phyloP scores from a whole-genome alignment of 1,140 invertebrate species.

The Monomorium pharaonis region DNA sequence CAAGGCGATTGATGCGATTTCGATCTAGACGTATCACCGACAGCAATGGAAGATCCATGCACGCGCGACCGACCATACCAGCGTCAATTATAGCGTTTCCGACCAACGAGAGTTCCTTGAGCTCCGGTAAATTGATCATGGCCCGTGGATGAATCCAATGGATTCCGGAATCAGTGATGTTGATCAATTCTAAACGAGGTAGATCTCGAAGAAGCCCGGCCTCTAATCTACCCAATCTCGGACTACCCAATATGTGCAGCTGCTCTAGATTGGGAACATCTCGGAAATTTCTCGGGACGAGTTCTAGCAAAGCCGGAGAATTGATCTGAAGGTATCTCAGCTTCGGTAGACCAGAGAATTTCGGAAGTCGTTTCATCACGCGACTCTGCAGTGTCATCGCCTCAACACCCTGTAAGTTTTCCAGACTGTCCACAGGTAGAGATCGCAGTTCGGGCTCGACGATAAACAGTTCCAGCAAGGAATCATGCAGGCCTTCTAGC shows the following conservation, averaged over 20 bases:
- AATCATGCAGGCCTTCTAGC: conserved; percentile 91
- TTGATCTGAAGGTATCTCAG: conserved; percentile 88
- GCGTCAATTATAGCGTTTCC: conserved; percentile 91
- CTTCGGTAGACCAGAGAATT: conserved; percentile 88
- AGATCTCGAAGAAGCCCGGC: conserved; percentile 91
- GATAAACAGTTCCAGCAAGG: conserved; percentile 92
- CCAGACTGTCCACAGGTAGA: conserved; percentile 91
- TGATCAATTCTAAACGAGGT: conserved; percentile 89
- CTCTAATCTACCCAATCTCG: conserved; percentile 88
- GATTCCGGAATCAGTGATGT: conserved; percentile 92
- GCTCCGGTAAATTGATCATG: conserved; percentile 89
- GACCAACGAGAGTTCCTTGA: conserved; percentile 90
- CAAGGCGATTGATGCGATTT: conserved; percentile 90
- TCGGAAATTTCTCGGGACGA: conserved; percentile 90
- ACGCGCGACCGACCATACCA: conserved; percentile 91
- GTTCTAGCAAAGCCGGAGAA: conserved; percentile 88
- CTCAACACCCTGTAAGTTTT: conserved; percentile 90
- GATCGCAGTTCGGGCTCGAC: conserved; percentile 93
- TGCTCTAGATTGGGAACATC: conserved; percentile 91
- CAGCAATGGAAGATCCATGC: conserved; percentile 90
- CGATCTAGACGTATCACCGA: conserved; percentile 89
- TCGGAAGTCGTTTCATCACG: conserved; percentile 89
- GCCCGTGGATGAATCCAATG: conserved; percentile 92
- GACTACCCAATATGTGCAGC: conserved; percentile 90
- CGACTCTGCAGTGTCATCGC: conserved; percentile 93